phyloP scores from a whole-genome alignment of 1,140 invertebrate species.

The Diabrotica undecimpunctata region DNA sequence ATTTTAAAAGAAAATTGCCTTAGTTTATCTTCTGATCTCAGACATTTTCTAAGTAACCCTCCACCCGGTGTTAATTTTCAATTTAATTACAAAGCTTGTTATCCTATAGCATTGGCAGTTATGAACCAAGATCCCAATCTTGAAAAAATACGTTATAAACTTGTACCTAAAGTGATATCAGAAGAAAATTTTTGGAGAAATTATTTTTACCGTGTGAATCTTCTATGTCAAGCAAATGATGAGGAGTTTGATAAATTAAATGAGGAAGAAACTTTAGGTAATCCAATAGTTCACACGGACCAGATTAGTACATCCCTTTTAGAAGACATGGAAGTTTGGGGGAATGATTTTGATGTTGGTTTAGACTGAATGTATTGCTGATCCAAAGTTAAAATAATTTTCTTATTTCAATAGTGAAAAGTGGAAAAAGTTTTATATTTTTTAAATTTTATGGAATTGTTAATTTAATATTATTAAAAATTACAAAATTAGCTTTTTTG shows the following conservation, averaged over 20 bases:
- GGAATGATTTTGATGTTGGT: no score
- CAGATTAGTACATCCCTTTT: no score
- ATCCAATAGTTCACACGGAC: background rate
- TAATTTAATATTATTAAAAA: no score
- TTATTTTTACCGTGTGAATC: constrained; percentile 97
- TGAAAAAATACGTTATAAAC: constrained; percentile 96
- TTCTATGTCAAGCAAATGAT: constrained; percentile 95
- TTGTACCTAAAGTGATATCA: constrained; percentile 97
- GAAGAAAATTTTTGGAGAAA: constrained; percentile 99
- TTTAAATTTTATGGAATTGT: no score
- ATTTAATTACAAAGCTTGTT: constrained; percentile 89
- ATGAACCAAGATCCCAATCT: constrained; percentile 93
- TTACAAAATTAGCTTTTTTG: no score
- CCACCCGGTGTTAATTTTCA: constrained; percentile 92
- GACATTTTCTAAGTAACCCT: constrained; percentile 95
- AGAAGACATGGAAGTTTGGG: no score
- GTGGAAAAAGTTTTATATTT: no score
- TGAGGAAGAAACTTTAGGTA: constrained; percentile 44
- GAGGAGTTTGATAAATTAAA: constrained; percentile 71
- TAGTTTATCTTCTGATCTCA: constrained; percentile 86
- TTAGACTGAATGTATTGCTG: no score
- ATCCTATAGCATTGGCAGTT: constrained; percentile 89
- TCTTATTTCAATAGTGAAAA: no score
- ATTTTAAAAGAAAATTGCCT: constrained; percentile 91
- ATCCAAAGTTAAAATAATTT: no score